Evolutionary conservation across 2,113 vertebrate genomes (phyloP), one percentile per base, ranked within the genome.

Genomic region (Grammomys surdaster): DNA sequence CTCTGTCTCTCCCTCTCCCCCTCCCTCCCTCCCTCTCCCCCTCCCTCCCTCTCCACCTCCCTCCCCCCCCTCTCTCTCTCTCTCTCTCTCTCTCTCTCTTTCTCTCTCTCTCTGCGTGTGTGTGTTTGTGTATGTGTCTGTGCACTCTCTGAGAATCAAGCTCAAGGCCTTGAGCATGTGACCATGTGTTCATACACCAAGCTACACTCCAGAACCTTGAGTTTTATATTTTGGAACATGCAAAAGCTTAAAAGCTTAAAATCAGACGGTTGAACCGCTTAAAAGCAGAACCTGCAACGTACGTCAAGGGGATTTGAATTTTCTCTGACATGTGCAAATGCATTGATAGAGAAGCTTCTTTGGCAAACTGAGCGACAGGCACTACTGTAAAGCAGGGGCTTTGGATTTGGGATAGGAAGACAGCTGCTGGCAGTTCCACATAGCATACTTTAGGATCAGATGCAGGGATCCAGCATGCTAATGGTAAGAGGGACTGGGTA

Each of bases 161-260:
- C 11, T 17, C 48, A 78, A 48, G 28, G 7, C 4, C 58, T 40
- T 26, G 7, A 28, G 1, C 7, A 6, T 86, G 40, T 19, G 19
- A 43, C 11, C 5, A 67, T 67, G 12, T 67, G 67, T 69, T 69
- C 31, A 69, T 11, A 43, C 36, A 40, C 17, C 22, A 36, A 70
- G 24, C 3, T 40, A 40, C 1, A 56, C 10, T 43, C 26, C 33
- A 10, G 12, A 31, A 36, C 4, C 31, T 67, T 84, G 46, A 9
- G 43, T 54, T 95, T 94, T 93, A 77, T 13, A 58, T 22, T 96
- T 86, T 92, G 78, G 77, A 94, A 95, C 73, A 56, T 40, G 67
- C 12, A 69, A 69, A 36, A 69, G 67, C 67, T 36, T 88, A 56
- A 63, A 14, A 46, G 48, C 19, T 51, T 92, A 75, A 65, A 54